These are phyloP conservation scores for Valencia hispanica DNA, from an alignment of 2,797 vertebrate genomes.

Conservation along the genomic window DNA sequence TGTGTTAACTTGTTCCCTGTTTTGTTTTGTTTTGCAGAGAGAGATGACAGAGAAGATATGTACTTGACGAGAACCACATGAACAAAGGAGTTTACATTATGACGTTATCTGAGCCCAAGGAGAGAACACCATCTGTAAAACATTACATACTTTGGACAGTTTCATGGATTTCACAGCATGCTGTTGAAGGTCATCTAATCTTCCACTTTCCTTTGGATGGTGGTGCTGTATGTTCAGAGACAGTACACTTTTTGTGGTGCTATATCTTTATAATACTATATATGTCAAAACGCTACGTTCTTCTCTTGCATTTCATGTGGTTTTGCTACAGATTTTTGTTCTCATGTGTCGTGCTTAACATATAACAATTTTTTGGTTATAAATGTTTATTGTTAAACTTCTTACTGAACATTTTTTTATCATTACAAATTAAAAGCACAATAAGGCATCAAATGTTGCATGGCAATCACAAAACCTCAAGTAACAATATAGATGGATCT, in stretches of 20 bases:
- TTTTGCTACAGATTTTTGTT: conserved; percentile 31
- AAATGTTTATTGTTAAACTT: conserved; percentile 3
- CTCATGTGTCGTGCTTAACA: conserved; percentile 26
- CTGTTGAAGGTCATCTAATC: conserved; percentile 18
- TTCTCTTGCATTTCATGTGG: conserved; percentile 44
- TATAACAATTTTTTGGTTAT: not conserved
- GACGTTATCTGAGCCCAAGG: conserved; percentile 60
- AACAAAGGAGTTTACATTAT: conserved; percentile 62
- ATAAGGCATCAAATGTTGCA: not conserved
- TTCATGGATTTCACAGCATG: conserved; percentile 21
- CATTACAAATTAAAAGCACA: not conserved
- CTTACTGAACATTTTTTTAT: not conserved
- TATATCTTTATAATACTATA: conserved; percentile 34
- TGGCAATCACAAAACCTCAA: not conserved
- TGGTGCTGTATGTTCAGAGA: conserved; percentile 19
- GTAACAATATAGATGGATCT: not conserved
- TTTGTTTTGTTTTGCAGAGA: conserved; percentile 82
- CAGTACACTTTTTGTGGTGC: conserved; percentile 27
- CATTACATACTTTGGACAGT: conserved; percentile 47
- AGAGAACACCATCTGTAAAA: conserved; percentile 53
- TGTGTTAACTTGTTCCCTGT: conserved; percentile 37
- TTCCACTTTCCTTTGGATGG: conserved; percentile 21
- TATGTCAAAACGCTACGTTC: conserved; percentile 12
- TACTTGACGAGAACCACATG: conserved; percentile 84
- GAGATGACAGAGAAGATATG: conserved; percentile 98